phyloP scores from a whole-genome alignment of 2,888 invertebrate genomes.

The Orthosia cruda region DNA sequence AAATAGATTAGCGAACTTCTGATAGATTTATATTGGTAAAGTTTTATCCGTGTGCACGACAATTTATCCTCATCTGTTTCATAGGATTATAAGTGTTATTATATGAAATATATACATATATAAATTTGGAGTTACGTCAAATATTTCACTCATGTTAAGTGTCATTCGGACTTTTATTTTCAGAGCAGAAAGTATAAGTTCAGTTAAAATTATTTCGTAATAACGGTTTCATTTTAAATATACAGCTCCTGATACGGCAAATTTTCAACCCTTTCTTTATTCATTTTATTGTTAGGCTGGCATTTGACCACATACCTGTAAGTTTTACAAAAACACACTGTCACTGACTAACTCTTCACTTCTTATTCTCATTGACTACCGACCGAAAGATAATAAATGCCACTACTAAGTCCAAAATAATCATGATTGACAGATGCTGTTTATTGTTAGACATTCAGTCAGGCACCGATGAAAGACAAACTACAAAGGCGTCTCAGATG shows the following conservation, averaged over 20 bases:
- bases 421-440: slow-evolving; percentile 6
- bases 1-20: slow-evolving; percentile 44
- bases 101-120: not conserved
- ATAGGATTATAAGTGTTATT: slow-evolving; percentile 23
- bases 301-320: too few relatives aligned
- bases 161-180: slow-evolving; percentile 12
- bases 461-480: slow-evolving; percentile 14
- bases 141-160: slow-evolving; percentile 8
- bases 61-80: slow-evolving; percentile 13
- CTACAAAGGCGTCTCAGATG: slow-evolving; percentile 52
- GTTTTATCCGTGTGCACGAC: slow-evolving; percentile 36
- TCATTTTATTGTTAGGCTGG: too few relatives aligned
- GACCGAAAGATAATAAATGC: not conserved
- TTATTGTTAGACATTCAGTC: slow-evolving; percentile 10
- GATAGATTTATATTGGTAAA: slow-evolving; percentile 44
- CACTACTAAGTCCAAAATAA: slow-evolving; percentile 2
- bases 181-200: not conserved
- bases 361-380: not conserved
- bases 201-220: not conserved
- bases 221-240: not conserved
- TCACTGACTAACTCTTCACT: not conserved
- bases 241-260: not conserved
- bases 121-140: slow-evolving; percentile 13
- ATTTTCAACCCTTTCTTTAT: too few relatives aligned
- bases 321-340: not conserved